Evolutionary conservation across 2,888 invertebrate species (phyloP).

Genomic region (Catonia carolina): DNA sequence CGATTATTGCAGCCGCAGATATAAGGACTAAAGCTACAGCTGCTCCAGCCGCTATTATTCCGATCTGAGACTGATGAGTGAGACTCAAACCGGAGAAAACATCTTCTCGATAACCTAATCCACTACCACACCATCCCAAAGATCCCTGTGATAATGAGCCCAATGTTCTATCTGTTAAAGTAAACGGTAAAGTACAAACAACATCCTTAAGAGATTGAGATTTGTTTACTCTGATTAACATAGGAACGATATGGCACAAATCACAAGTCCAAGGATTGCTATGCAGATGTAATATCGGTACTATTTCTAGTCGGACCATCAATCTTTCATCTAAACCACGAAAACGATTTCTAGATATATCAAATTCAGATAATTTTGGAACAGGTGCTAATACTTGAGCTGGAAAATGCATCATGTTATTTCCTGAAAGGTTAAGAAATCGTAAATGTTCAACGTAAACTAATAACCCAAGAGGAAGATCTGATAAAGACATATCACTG

Average conservation of each 20-base stretch:
- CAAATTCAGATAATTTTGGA: conserved; percentile 55
- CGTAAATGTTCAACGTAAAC: conserved; percentile 54
- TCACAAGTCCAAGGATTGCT: conserved; percentile 64
- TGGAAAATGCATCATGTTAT: conserved; percentile 55
- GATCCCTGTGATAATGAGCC: conserved; percentile 41
- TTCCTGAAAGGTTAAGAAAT: conserved; percentile 65
- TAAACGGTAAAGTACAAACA: conserved; percentile 54
- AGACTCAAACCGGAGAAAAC: conserved; percentile 39
- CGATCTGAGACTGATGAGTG: conserved; percentile 33
- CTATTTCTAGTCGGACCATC: conserved; percentile 52
- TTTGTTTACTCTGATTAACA: conserved; percentile 52
- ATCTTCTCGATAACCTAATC: conserved; percentile 49
- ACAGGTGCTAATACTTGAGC: conserved; percentile 51
- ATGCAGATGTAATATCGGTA: conserved; percentile 47
- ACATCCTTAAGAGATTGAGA: conserved; percentile 46
- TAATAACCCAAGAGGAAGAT: conserved; percentile 53
- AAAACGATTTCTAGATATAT: conserved; percentile 67
- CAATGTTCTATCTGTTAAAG: conserved; percentile 47
- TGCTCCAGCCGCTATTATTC: conserved; percentile 43
- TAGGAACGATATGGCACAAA: conserved; percentile 53
- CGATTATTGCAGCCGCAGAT: conserved; percentile 44
- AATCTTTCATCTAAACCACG: conserved; percentile 54
- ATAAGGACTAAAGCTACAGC: conserved; percentile 51
- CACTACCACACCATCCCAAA: conserved; percentile 46
- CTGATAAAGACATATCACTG: conserved; percentile 52